phyloP scores from a whole-genome alignment of 2,888 invertebrate species.

The Hanleya hanleyi region DNA sequence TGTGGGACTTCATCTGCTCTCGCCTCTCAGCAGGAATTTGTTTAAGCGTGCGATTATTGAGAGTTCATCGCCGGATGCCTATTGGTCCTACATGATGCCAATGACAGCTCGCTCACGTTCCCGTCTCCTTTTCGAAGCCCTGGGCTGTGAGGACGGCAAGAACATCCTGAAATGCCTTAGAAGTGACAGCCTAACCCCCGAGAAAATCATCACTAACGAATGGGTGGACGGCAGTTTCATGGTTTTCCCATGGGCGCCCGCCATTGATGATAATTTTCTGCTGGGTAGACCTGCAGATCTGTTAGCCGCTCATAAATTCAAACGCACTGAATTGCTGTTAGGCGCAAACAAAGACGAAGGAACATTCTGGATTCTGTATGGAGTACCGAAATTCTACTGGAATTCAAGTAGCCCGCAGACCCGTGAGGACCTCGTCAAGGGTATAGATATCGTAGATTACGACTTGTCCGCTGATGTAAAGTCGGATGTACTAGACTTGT shows the following conservation, averaged over 20 bases:
- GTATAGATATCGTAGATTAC: constrained; percentile 32
- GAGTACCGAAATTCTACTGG: constrained; percentile 78
- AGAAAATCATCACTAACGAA: constrained; percentile 35
- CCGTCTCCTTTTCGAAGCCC: constrained; percentile 67
- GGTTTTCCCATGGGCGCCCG: constrained; percentile 90
- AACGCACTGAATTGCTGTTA: constrained; percentile 90
- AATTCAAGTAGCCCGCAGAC: constrained; percentile 36
- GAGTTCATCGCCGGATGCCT: constrained; percentile 90
- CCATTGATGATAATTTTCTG: constrained; percentile 92
- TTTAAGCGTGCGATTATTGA: constrained; percentile 88
- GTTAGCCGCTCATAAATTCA: constrained; percentile 83
- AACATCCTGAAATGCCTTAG: constrained; percentile 41
- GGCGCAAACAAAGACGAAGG: constrained; percentile 95
- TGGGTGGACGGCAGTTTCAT: constrained; percentile 78
- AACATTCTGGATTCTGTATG: constrained; percentile 93
- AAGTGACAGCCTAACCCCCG: neutral
- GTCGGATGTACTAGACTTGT: constrained; percentile 86
- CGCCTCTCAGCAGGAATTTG: constrained; percentile 89
- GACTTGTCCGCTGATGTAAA: constrained; percentile 79
- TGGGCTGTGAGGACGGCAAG: constrained; percentile 39
- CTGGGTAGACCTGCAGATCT: constrained; percentile 82
- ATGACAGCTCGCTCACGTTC: constrained; percentile 85
- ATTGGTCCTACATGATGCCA: constrained; percentile 91
- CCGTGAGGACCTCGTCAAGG: constrained; percentile 18
- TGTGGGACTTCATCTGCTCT: constrained; percentile 82